Base-by-base conservation (phyloP, 2,888 invertebrate genomes). In the Rambutsinella grinnellia region DNA sequence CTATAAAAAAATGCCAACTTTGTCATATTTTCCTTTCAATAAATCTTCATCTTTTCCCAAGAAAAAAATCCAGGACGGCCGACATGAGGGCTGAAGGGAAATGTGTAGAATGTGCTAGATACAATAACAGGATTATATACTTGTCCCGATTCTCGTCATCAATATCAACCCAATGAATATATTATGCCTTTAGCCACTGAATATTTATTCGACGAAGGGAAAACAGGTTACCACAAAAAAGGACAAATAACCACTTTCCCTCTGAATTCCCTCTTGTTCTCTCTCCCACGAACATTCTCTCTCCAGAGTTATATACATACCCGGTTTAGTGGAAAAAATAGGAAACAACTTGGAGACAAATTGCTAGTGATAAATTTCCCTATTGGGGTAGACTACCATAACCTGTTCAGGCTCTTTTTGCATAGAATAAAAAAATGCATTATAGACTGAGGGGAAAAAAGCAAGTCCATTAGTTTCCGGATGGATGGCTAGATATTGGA, bases 361-460 rank as follows among this genome's bases (percentile, higher is more conserved):
- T 63, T 63, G 51, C 51, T 28, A 28, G 27, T 47, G 51, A 51
- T 63, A 63, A 51, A 63, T 63, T 63, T 63, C 63, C 51, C 63
- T 27, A 23, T 46, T 47, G 61, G 47, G 47, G n/a, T n/a, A n/a
- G n/a, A n/a, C n/a, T n/a, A n/a, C n/a, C n/a, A n/a, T n/a, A n/a
- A n/a, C n/a, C n/a, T n/a, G n/a, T n/a, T n/a, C n/a, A n/a, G n/a
- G n/a, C n/a, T n/a, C n/a, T n/a, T n/a, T n/a, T n/a, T n/a, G n/a
- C n/a, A n/a, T n/a, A n/a, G n/a, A n/a, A n/a, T n/a, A n/a, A n/a
- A n/a, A n/a, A n/a, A n/a, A n/a, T n/a, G n/a, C n/a, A n/a, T n/a
- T n/a, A n/a, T n/a, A n/a, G n/a, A 44, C 8, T 44, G 44, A 44
- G 13, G 13, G 44, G 13, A 13, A 8, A 23, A 23, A 54, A 23